Base-by-base conservation (phyloP, 1,140 invertebrate genomes). In the Harlomillsia oculata region DNA sequence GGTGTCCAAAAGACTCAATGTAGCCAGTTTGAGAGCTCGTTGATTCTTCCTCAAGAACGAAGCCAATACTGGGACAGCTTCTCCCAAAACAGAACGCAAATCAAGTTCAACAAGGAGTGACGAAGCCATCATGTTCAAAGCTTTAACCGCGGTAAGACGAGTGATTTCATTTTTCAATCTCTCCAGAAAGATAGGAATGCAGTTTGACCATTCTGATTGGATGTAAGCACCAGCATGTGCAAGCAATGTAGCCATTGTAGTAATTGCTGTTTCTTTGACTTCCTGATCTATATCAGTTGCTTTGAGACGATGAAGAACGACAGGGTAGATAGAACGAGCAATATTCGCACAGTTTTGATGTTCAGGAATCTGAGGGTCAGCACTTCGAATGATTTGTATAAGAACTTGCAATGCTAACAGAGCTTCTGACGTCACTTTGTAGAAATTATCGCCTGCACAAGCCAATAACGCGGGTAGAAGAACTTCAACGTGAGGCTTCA, bases 241-340 rank as follows among this genome's bases (percentile, higher is more conserved):
- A 21, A 66, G 32, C 8, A 63, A 37, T 3, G 55, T 60, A 9
- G 62, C 93, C 87, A 96, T 96, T 67, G 93, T 94, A 2, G 92
- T 87, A 55, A 98, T 97, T 5, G 95, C 93, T 54, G 93, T 78
- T 69, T 98, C 95, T 70, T 98, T 98, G 0, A 98, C 94, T 76
- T 98, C 94, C 70, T 97, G 95, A 75, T 97, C 93, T 65, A 97
- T 93, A 70, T 97, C 93, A 0, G 93, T 84, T n/a, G 94, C 90
- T 67, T 83, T 84, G 3, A 99, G 74, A 61, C 93, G 77, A 48
- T 46, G 56, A 16, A 65, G 54, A 16, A 65, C 60, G 21, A 52
- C 51, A 4, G 59, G 55, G 32, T 66, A 63, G 20, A 66, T 66
- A 5, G 57, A 32, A 39, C 21, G 20, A 59, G 67, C 54, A 28